A percentile compares a stretch with the other conserved stretches of the same genome.
Evolutionary conservation across 2,113 vertebrate species (phyloP).

Genomic region (Lota lota): DNA sequence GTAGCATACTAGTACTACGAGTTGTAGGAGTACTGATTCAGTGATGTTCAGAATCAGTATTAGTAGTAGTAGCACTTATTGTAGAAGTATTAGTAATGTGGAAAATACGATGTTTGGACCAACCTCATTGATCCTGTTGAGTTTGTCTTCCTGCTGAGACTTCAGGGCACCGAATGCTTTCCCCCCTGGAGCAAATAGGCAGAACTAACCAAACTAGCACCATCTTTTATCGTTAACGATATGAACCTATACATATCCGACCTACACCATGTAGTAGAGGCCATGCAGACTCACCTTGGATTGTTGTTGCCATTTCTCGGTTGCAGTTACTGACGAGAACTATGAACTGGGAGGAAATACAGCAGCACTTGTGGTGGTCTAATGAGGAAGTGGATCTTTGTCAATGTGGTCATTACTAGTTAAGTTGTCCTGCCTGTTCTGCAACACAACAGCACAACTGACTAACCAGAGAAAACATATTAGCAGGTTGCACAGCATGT

Average conservation of each 20-base stretch:
- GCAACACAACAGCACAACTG: too few species aligned
- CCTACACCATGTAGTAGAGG: background rate
- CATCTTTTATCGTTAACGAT: background rate
- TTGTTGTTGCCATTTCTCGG: conserved; percentile 45
- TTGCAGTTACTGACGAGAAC: background rate
- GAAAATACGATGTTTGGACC: background rate
- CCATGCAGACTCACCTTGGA: conserved; percentile 56
- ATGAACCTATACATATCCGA: background rate
- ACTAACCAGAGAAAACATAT: too few species aligned
- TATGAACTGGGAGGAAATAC: background rate
- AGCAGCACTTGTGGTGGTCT: conserved; percentile 6
- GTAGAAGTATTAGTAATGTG: background rate
- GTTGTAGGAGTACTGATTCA: background rate
- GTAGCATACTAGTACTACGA: too few species aligned
- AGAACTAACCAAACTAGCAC: background rate
- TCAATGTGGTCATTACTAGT: too few species aligned
- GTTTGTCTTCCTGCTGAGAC: conserved; percentile 74
- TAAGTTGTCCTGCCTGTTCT: too few species aligned
- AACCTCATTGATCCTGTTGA: conserved; percentile 69
- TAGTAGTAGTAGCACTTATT: background rate
- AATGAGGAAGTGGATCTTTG: background rate
- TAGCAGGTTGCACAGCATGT: too few species aligned
- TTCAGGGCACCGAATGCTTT: conserved; percentile 77
- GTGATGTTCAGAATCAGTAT: background rate
- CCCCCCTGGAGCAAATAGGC: conserved; percentile 65